Evolutionary conservation across 1,140 invertebrate species (phyloP).

Genomic region (Cotesia chilonis): DNA sequence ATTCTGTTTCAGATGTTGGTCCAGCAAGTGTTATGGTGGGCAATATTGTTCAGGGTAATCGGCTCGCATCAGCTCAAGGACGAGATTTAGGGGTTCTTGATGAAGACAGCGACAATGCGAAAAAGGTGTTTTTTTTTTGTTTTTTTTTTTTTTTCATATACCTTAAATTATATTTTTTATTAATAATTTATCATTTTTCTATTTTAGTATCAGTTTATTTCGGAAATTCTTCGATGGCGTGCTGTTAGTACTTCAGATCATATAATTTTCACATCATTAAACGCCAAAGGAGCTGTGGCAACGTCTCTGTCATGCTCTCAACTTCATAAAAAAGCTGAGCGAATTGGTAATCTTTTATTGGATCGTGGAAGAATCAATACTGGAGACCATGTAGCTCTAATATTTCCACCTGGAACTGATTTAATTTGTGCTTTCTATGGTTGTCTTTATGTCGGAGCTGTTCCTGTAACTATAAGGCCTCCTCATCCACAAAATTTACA

Average conservation of each 20-base stretch:
- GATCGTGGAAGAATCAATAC: conserved; percentile 95
- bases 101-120: conserved; percentile 85
- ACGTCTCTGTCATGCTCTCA: conserved; percentile 93
- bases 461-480: conserved; percentile 97
- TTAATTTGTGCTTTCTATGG: conserved; percentile 98
- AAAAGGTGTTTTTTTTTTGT: conserved; percentile 79
- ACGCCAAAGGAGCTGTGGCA: conserved; percentile 90
- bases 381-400: conserved; percentile 98
- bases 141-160: not conserved
- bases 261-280: conserved; percentile 95
- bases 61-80: conserved; percentile 94
- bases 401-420: conserved; percentile 97
- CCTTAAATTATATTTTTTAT: not conserved
- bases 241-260: conserved; percentile 95
- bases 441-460: conserved; percentile 96
- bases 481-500: conserved; percentile 98
- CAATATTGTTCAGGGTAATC: conserved; percentile 97
- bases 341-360: conserved; percentile 91
- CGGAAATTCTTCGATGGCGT: conserved; percentile 95
- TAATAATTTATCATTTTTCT: conserved; percentile 30
- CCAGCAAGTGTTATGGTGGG: conserved; percentile 99
- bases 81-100: conserved; percentile 88
- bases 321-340: conserved; percentile 95
- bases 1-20: conserved; percentile 92
- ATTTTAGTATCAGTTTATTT: conserved; percentile 94